A percentile compares a stretch with the other conserved stretches of the same genome.
Conservation (phyloP, 2,113 vertebrate species). For the Edolisoma coerulescens region DNA sequence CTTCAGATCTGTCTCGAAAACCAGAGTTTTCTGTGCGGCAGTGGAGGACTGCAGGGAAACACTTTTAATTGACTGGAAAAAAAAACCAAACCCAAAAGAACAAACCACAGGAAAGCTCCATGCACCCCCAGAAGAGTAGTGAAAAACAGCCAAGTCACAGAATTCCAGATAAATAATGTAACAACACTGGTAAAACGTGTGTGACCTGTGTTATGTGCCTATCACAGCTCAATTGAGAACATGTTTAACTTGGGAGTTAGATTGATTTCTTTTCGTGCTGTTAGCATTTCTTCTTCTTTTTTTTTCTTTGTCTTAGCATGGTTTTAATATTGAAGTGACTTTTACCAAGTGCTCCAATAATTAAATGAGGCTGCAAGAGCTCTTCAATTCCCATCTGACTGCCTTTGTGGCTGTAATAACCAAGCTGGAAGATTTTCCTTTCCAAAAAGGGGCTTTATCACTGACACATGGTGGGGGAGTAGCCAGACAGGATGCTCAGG, state of each 20-base stretch:
- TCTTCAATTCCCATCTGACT: neutral
- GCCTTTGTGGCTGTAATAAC: neutral
- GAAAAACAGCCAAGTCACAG: neutral
- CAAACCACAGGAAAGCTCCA: neutral
- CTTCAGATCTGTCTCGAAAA: neutral
- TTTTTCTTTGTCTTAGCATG: neutral
- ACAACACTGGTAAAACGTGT: neutral
- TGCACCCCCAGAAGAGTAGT: neutral
- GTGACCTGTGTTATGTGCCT: neutral
- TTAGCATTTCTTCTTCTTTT: neutral
- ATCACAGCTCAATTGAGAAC: neutral
- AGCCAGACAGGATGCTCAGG: neutral
- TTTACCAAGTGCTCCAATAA: neutral
- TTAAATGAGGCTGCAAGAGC: neutral
- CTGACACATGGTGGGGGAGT: neutral
- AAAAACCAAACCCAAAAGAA: neutral
- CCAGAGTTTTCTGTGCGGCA: neutral
- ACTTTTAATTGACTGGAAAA: neutral
- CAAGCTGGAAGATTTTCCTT: neutral
- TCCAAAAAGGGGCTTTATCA: neutral
- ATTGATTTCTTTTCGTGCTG: neutral
- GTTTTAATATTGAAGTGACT: constrained; percentile 7
- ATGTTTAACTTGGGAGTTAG: neutral
- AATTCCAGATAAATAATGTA: neutral
- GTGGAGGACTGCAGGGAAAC: neutral